phyloP scores from a whole-genome alignment of 2,888 invertebrate genomes.

The Rhagium mordax region DNA sequence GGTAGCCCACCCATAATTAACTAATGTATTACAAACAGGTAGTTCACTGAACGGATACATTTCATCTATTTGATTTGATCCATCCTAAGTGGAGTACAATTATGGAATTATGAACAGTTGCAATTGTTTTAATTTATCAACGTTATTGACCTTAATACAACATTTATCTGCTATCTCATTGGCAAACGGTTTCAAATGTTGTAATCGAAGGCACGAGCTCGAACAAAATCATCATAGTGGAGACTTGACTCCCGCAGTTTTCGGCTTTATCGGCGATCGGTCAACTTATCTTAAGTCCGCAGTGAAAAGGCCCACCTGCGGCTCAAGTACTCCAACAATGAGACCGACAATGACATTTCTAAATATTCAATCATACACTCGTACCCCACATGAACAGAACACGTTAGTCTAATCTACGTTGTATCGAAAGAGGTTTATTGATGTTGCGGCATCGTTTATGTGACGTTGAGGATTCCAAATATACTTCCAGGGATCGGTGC shows the following conservation, averaged over 20 bases:
- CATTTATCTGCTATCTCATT: slow-evolving; percentile 33
- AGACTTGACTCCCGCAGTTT: slow-evolving; percentile 44
- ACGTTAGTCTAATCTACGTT: neutral
- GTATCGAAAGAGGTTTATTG: neutral
- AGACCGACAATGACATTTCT: slow-evolving; percentile 59
- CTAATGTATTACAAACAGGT: neutral
- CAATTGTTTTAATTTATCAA: slow-evolving; percentile 16
- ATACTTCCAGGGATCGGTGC: neutral
- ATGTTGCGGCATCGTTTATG: neutral
- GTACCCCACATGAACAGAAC: slow-evolving; percentile 48
- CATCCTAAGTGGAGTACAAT: neutral
- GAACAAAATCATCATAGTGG: slow-evolving; percentile 37
- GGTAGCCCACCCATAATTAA: neutral
- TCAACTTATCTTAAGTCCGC: slow-evolving; percentile 39
- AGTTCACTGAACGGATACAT: slow-evolving; percentile 7
- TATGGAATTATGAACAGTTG: slow-evolving; percentile 8
- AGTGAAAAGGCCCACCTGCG: slow-evolving; percentile 49
- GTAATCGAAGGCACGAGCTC: slow-evolving; percentile 45
- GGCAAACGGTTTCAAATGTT: slow-evolving; percentile 42
- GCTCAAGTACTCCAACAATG: slow-evolving; percentile 48
- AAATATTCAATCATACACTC: slow-evolving; percentile 56
- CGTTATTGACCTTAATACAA: slow-evolving; percentile 26
- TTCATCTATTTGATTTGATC: neutral
- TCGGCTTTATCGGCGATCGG: slow-evolving; percentile 39
- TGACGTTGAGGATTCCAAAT: neutral